phyloP scores from a whole-genome alignment of 2,888 invertebrate genomes.

The Elmis aenea region DNA sequence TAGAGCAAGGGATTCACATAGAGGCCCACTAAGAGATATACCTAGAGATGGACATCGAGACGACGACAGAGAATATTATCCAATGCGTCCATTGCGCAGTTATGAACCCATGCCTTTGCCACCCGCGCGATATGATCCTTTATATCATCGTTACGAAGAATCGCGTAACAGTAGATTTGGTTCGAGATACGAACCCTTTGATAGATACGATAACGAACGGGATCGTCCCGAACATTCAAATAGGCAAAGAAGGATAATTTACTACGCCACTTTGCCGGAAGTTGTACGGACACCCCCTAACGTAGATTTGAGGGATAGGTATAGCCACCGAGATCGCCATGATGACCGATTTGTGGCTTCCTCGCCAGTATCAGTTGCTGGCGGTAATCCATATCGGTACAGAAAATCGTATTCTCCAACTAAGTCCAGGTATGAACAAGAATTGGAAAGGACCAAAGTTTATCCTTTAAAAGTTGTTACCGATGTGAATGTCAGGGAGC shows the following conservation, averaged over 20 bases:
- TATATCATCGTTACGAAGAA: slow-evolving; percentile 14
- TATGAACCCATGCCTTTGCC: slow-evolving; percentile 8
- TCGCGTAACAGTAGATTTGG: slow-evolving; percentile 13
- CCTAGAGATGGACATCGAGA: slow-evolving; percentile 3
- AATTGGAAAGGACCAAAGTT: slow-evolving; percentile 27
- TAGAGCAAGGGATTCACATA: slow-evolving; percentile 21
- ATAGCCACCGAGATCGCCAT: slow-evolving; percentile 32
- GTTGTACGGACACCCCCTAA: slow-evolving; percentile 59
- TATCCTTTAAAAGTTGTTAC: slow-evolving; percentile 41
- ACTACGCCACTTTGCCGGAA: slow-evolving; percentile 67
- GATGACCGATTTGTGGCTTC: slow-evolving; percentile 25
- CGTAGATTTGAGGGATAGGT: slow-evolving; percentile 53
- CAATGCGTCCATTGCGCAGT: slow-evolving; percentile 5
- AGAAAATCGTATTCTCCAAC: slow-evolving; percentile 24
- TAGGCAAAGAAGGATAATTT: slow-evolving; percentile 58
- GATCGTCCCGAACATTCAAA: slow-evolving; percentile 7
- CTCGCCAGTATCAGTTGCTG: slow-evolving; percentile 19
- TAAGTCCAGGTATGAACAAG: slow-evolving; percentile 28
- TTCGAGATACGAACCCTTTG: slow-evolving; percentile 9
- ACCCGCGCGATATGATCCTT: slow-evolving; percentile 10
- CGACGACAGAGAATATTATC: background rate
- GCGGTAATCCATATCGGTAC: slow-evolving; percentile 22
- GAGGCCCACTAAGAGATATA: slow-evolving; percentile 17
- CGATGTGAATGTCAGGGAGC: slow-evolving; percentile 41
- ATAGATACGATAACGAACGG: slow-evolving; percentile 9